These are phyloP conservation scores for Therioaphis trifolii DNA, from an alignment of 2,888 invertebrate genomes.

Conservation along the genomic window DNA sequence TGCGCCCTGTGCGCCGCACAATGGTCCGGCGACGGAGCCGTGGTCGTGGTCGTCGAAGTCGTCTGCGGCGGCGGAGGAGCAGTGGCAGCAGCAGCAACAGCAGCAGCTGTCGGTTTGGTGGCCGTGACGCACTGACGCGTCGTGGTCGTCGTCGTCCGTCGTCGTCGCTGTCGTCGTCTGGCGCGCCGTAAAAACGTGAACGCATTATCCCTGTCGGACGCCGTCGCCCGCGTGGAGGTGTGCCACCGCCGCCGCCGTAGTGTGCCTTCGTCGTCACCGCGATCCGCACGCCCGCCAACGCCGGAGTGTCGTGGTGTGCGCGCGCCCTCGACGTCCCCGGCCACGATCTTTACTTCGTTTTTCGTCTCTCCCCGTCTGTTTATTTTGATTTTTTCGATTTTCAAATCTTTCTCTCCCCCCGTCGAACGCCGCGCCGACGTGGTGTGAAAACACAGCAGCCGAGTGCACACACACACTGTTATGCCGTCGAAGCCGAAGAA, in stretches of 20 bases:
- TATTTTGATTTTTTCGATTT: too few relatives aligned
- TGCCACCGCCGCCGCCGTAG: too few relatives aligned
- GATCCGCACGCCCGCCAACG: neutral
- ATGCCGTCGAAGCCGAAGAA: conserved; percentile 20
- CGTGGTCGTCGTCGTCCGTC: conserved; percentile 11
- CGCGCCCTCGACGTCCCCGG: neutral
- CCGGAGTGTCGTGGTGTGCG: too few relatives aligned
- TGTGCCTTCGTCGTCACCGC: conserved; percentile 1
- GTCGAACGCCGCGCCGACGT: neutral
- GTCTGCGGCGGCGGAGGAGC: neutral
- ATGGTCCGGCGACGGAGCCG: conserved; percentile 6
- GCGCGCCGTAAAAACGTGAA: neutral
- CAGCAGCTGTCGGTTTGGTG: conserved; percentile 53
- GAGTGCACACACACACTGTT: too few relatives aligned
- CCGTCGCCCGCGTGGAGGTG: neutral
- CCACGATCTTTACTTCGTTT: neutral
- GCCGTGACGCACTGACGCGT: conserved; percentile 51
- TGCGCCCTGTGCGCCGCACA: conserved; percentile 60
- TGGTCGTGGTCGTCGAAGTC: too few relatives aligned
- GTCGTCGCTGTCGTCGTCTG: neutral
- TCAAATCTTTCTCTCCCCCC: too few relatives aligned
- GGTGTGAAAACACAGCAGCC: neutral
- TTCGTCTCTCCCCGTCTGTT: too few relatives aligned
- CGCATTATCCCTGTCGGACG: conserved; percentile 13
- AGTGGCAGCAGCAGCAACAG: neutral